Conservation (phyloP, 1,140 invertebrate genomes). For the Tyrophagus putrescentiae region DNA sequence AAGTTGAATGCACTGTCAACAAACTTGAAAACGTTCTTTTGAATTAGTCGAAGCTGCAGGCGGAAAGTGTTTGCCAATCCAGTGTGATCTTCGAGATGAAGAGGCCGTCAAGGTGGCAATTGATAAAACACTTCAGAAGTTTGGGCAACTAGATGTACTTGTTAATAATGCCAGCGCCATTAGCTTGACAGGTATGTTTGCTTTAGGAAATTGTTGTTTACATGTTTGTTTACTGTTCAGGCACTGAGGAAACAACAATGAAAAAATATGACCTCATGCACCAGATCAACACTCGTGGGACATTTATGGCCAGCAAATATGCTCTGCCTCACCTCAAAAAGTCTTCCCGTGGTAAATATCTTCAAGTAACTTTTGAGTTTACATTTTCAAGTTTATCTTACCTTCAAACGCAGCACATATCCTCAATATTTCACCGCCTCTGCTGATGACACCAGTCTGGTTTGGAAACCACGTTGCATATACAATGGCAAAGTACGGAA, state of each 20-base stretch:
- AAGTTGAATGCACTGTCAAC: too few species aligned
- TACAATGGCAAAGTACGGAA: conserved; percentile 96
- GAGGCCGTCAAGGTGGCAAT: conserved; percentile 64
- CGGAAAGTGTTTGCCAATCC: conserved; percentile 74
- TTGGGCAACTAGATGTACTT: conserved; percentile 89
- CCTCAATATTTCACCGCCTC: conserved; percentile 82
- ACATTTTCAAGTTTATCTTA: too few species aligned
- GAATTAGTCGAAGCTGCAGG: conserved; percentile 67
- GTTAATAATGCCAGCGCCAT: conserved; percentile 97
- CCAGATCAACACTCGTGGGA: conserved; percentile 73
- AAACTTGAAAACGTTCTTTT: conserved; percentile 3
- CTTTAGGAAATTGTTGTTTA: neutral
- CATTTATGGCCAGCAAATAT: conserved; percentile 78
- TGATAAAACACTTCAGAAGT: conserved; percentile 66
- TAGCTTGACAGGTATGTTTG: conserved; percentile 40
- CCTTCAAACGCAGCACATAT: too few species aligned
- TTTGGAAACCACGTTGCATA: conserved; percentile 87
- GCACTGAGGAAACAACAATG: conserved; percentile 74
- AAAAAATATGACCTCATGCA: conserved; percentile 92
- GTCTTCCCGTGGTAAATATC: conserved; percentile 70
- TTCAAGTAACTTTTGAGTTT: too few species aligned
- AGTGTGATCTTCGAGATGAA: conserved; percentile 87
- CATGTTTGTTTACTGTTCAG: conserved; percentile 39
- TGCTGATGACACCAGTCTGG: conserved; percentile 78
- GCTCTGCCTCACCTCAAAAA: conserved; percentile 79